These are phyloP conservation scores for Labeo rohita DNA, from an alignment of 2,113 vertebrate species.

Conservation along the genomic window DNA sequence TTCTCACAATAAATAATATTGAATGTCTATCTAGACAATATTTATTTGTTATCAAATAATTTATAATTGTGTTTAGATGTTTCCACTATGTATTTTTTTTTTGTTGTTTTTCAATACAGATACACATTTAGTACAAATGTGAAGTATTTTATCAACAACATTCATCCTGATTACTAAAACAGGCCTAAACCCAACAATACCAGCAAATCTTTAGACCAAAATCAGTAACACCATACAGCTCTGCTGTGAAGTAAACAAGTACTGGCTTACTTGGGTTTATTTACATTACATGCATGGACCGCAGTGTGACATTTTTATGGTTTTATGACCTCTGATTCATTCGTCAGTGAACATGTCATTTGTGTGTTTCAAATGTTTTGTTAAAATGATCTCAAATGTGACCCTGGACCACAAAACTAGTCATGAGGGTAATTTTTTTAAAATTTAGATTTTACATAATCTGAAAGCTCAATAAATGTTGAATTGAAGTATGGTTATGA, in stretches of 20 bases:
- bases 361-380: neutral
- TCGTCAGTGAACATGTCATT: neutral
- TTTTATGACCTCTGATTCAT: neutral
- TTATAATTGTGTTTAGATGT: too few species aligned
- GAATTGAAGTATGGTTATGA: too few species aligned
- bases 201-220: neutral
- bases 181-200: neutral
- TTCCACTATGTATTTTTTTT: neutral
- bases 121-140: neutral
- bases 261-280: neutral
- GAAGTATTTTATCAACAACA: neutral
- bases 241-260: neutral
- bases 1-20: too few species aligned
- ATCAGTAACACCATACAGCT: neutral
- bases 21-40: neutral
- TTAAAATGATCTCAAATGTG: too few species aligned
- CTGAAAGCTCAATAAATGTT: neutral
- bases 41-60: neutral
- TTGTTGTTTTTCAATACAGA: neutral
- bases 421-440: too few species aligned
- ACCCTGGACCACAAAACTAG: too few species aligned
- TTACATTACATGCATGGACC: too few species aligned
- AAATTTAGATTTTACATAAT: too few species aligned
- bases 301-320: neutral
- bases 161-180: neutral